These are phyloP conservation scores for Larimichthys polyactis DNA, from an alignment of 2,113 vertebrate species.

Conservation along the genomic window DNA sequence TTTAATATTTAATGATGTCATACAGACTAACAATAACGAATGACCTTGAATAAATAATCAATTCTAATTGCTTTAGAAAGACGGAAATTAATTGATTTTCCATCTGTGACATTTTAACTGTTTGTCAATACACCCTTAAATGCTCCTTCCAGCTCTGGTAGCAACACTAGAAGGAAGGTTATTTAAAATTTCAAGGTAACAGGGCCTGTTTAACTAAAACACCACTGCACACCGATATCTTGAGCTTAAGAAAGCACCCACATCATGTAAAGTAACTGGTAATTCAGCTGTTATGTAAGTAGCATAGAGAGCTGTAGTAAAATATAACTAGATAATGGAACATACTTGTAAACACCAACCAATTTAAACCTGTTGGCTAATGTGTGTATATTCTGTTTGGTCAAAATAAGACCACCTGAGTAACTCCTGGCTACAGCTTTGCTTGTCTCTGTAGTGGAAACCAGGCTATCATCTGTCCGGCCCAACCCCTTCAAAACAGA, in stretches of 20 bases:
- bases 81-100: background rate
- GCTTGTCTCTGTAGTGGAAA: constrained; percentile 54
- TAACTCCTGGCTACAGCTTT: constrained; percentile 46
- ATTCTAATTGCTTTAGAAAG: background rate
- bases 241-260: background rate
- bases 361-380: background rate
- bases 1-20: background rate
- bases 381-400: background rate
- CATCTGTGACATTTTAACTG: background rate
- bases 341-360: background rate
- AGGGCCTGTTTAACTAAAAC: background rate
- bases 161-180: background rate
- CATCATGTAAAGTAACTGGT: background rate
- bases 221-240: background rate
- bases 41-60: background rate
- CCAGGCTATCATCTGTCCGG: constrained; percentile 65
- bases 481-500: constrained; percentile 59
- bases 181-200: background rate
- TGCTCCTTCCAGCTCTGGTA: background rate
- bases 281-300: background rate
- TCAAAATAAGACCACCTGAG: constrained; percentile 10
- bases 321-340: background rate
- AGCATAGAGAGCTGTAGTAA: background rate
- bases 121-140: background rate
- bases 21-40: background rate